Evolutionary conservation across 2,888 invertebrate species (phyloP), one percentile per base, ranked within the genome.

Genomic region (Meandrusa payeni): DNA sequence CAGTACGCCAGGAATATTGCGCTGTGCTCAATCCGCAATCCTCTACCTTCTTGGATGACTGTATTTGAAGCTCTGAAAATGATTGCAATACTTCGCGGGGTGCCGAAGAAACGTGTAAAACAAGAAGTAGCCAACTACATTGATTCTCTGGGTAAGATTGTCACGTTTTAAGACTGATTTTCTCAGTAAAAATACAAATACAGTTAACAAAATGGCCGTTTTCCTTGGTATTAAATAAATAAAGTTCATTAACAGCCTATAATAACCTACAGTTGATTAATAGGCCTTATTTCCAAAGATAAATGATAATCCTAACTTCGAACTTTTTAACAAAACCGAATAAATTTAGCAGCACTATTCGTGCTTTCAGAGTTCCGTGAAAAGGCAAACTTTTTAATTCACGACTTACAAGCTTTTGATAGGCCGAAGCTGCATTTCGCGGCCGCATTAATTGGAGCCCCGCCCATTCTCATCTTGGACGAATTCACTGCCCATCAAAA

Each of bases 401-500:
- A 44, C 1, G 13, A 50, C n/a, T 51, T 63, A 0, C 42, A 42
- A 2, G 17, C 41, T 2, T 52, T 44, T 6, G 60, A 64, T 12
- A 47, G 28, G 7, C 55, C 57, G 0, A 65, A 76, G 0, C 42
- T 83, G 4, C 64, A 70, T 45, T 82, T 86, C 54, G 75, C 67
- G 0, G 70, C 76, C 0, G 77, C 82, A 0, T 67, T 79, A 3
- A 51, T 83, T 0, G 85, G 73, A 0, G 80, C 82, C 0, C 85
- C 85, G 0, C 67, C 77, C 0, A 39, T 83, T 1, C 50, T 85
- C 2, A 47, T 86, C 0, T 47, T 85, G n/a, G 78, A 86, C 46
- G 79, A 83, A 44, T 78, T 68, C 51, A 76, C 75, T 0, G 75
- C 76, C 2, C 66, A 71, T 55, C 85, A 85, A 58, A 71, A 60